Evolutionary conservation across 2,888 invertebrate genomes (phyloP), one percentile per base, ranked within the genome.

Genomic region (Erynnis tages): DNA sequence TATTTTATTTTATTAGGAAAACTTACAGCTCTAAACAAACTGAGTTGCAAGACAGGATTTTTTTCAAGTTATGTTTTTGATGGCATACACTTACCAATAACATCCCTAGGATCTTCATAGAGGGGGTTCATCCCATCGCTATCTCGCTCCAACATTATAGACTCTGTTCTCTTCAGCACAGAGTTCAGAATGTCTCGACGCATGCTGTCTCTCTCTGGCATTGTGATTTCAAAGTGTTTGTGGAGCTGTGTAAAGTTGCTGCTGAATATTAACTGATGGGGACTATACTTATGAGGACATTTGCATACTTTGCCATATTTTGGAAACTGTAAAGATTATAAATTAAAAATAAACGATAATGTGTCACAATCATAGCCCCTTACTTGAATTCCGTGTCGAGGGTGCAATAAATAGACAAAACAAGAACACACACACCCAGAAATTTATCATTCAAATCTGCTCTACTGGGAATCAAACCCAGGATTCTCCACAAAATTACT

Each of bases 91-190:
- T 55, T 63, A 84, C 86, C 82, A 57, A 86, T 77, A 54, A 87
- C 73, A 74, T 89, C 89, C 56, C 71, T 76, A 1, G 89, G 88
- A 60, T 88, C 88, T 48, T 89, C 89, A 67, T 89, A 89, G 64
- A 80, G 56, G 0, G 79, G 79, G 59, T 85, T 84, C n/a, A 30
- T 27, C 16, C 76, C 76, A 16, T 62, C 60, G 30, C 62, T 60
- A 17, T 66, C 66, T 1, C 60, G 57, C n/a, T 67, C 68, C 27
- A 64, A 62, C 53, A 82, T 74, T 37, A 66, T 65, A 0, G 76
- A 69, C 53, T 81, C 81, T 0, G 83, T 81, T 56, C 68, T 81
- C 60, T 67, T 80, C 44, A 75, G 65, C 0, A 86, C 84, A 2
- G 76, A 67, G 14, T 82, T 74, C 32, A 84, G 60, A 46, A 88